Evolutionary conservation across 2,113 vertebrate species (phyloP).

Genomic region (Gopherus evgoodei): DNA sequence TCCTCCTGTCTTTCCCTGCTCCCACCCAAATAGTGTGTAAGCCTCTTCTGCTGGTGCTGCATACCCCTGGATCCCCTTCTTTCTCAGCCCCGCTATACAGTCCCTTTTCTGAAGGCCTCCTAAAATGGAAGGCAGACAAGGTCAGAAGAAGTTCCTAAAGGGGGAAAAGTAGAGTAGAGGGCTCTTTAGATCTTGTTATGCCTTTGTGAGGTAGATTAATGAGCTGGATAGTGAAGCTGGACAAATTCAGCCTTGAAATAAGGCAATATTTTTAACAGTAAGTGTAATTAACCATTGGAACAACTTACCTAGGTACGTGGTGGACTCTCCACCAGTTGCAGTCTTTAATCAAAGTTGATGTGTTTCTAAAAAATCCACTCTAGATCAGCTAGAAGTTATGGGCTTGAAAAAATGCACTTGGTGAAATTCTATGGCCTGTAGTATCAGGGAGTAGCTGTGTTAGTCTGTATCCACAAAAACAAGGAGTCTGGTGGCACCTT

Average conservation of each 20-base stretch:
- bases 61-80: neutral
- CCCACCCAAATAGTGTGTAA: neutral
- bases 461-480: too few species aligned
- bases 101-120: neutral
- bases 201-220: neutral
- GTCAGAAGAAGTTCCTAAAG: neutral
- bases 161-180: neutral
- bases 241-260: neutral
- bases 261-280: neutral
- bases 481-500: too few species aligned
- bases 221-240: neutral
- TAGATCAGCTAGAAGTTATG: fast-evolving
- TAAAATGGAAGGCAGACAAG: neutral
- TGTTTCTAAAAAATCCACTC: fast-evolving
- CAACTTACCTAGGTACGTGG: neutral
- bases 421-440: fast-evolving
- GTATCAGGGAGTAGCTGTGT: too few species aligned
- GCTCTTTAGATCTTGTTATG: neutral
- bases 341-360: fast-evolving
- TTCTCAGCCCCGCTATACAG: neutral
- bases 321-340: neutral
- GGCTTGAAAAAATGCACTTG: fast-evolving
- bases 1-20: neutral
- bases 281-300: neutral
- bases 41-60: neutral